Conservation (phyloP, 53 echinoderm and acorn worm species). For the Antedon mediterranea region DNA sequence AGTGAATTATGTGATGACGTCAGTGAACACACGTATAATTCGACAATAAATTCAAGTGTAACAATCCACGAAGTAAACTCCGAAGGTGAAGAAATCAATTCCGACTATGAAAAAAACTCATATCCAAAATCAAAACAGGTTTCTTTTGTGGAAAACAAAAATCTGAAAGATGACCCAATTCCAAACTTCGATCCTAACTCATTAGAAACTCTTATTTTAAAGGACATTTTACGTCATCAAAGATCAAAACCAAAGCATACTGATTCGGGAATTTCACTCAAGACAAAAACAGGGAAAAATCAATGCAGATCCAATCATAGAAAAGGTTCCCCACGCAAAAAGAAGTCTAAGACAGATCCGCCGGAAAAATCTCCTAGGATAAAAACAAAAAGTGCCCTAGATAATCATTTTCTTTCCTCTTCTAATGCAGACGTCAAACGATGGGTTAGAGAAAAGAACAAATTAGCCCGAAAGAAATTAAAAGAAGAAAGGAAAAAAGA, state of each 20-base stretch:
- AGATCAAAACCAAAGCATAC: background rate
- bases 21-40: background rate
- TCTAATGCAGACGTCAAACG: slow-evolving; percentile 38
- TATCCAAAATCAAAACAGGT: background rate
- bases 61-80: background rate
- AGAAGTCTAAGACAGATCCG: background rate
- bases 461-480: slow-evolving; percentile 30
- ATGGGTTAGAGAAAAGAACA: slow-evolving; percentile 64
- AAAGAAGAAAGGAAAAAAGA: slow-evolving; percentile 29
- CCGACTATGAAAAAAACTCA: background rate
- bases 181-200: background rate
- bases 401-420: slow-evolving; percentile 37
- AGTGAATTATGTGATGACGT: background rate
- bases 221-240: background rate
- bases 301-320: background rate
- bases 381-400: slow-evolving; percentile 7
- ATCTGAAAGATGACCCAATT: background rate
- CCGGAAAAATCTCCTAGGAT: background rate
- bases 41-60: background rate
- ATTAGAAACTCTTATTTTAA: background rate
- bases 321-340: background rate
- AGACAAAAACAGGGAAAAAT: background rate
- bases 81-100: background rate
- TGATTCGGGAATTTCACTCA: background rate
- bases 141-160: background rate